phyloP scores from a whole-genome alignment of 1,140 invertebrate species.

The Megalonaias nervosa region DNA sequence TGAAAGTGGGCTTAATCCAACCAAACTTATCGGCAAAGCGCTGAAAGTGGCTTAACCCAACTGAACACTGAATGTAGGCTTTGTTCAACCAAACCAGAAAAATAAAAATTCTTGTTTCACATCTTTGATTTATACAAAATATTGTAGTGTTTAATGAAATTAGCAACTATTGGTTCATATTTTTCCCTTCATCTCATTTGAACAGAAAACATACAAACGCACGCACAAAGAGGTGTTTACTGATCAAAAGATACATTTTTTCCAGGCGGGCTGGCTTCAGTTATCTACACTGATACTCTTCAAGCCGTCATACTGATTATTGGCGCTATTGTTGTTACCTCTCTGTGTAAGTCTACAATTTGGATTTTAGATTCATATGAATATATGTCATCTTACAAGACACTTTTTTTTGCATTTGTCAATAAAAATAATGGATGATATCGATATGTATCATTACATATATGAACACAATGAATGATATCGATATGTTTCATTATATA shows the following conservation, averaged over 20 bases:
- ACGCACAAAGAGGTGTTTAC: neutral
- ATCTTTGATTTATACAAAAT: neutral
- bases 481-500: too few relatives aligned
- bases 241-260: slow-evolving; percentile 40
- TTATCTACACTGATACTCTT: slow-evolving; percentile 77
- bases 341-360: slow-evolving; percentile 61
- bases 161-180: neutral
- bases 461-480: too few relatives aligned
- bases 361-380: too few relatives aligned
- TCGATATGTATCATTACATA: too few relatives aligned
- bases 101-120: neutral
- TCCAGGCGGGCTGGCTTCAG: slow-evolving; percentile 73
- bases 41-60: too few relatives aligned
- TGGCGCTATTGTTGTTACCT: slow-evolving; percentile 74
- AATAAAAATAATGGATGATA: too few relatives aligned
- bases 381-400: too few relatives aligned
- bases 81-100: neutral
- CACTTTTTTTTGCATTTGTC: too few relatives aligned
- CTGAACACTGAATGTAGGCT: too few relatives aligned
- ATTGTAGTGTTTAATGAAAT: neutral
- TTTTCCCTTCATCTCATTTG: neutral
- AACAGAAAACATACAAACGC: neutral
- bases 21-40: too few relatives aligned
- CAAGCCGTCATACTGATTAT: slow-evolving; percentile 76
- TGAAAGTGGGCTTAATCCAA: too few relatives aligned